Evolutionary conservation across 2,888 invertebrate species (phyloP).

Genomic region (Drosophila stalkeri): DNA sequence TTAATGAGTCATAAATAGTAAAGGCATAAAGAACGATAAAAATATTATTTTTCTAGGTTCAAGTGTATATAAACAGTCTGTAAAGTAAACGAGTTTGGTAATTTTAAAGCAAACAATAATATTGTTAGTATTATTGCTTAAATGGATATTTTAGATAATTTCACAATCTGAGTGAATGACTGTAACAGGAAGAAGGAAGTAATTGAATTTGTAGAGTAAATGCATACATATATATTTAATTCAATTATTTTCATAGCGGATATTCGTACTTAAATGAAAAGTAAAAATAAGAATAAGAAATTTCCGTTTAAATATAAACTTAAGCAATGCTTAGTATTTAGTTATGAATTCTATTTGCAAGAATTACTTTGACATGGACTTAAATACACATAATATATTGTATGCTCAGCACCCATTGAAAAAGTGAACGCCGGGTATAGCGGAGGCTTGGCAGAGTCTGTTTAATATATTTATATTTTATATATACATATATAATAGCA

Average conservation of each 20-base stretch:
- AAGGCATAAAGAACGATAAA: conserved; percentile 7
- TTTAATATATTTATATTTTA: not conserved
- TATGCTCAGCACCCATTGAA: not conserved
- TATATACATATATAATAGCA: not conserved
- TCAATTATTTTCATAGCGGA: not conserved
- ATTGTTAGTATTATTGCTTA: too few relatives aligned
- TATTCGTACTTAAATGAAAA: not conserved
- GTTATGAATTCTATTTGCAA: not conserved
- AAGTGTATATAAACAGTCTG: not conserved
- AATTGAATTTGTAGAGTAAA: not conserved
- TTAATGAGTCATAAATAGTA: conserved; percentile 12
- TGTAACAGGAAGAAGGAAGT: conserved; percentile 6
- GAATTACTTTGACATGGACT: not conserved
- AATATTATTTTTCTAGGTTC: not conserved
- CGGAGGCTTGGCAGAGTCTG: not conserved
- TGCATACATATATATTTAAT: not conserved
- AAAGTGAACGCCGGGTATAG: not conserved
- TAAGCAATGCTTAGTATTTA: not conserved
- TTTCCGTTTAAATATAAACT: not conserved
- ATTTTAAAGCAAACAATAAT: not conserved
- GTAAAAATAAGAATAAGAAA: not conserved
- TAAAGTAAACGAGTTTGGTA: not conserved
- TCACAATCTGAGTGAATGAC: not conserved
- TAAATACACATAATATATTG: not conserved
- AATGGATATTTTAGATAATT: not conserved